Conservation (phyloP, 2,113 vertebrate genomes). For the Cinclus cinclus region DNA sequence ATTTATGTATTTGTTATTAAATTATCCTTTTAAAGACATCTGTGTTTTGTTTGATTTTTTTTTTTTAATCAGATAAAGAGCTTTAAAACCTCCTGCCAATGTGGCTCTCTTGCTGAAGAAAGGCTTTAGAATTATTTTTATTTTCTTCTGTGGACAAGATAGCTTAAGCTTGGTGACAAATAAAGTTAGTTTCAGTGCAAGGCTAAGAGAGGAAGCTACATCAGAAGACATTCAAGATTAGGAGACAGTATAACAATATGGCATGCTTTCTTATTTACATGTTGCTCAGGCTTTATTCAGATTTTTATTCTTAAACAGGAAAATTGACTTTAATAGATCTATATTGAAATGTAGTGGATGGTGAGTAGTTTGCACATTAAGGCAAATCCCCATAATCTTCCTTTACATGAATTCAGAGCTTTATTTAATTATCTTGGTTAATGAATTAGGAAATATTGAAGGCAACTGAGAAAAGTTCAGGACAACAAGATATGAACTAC, state of each 20-base stretch:
- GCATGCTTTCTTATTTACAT: background rate
- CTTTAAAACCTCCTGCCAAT: background rate
- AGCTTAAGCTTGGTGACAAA: background rate
- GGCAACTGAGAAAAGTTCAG: background rate
- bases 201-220: background rate
- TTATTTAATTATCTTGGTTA: background rate
- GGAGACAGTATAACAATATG: background rate
- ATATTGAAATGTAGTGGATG: background rate
- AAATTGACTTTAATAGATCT: background rate
- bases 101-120: background rate
- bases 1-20: background rate
- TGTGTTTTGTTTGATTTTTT: too few relatives aligned
- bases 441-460: background rate
- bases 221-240: background rate
- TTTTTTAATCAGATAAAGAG: background rate
- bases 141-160: background rate
- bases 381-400: background rate
- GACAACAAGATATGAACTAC: background rate
- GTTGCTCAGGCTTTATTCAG: background rate
- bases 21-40: background rate
- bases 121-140: background rate
- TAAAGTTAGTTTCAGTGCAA: background rate
- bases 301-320: background rate
- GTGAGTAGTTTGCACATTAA: background rate
- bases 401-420: background rate